Conservation (phyloP, 2,888 invertebrate species). For the Microplitis manilae region DNA sequence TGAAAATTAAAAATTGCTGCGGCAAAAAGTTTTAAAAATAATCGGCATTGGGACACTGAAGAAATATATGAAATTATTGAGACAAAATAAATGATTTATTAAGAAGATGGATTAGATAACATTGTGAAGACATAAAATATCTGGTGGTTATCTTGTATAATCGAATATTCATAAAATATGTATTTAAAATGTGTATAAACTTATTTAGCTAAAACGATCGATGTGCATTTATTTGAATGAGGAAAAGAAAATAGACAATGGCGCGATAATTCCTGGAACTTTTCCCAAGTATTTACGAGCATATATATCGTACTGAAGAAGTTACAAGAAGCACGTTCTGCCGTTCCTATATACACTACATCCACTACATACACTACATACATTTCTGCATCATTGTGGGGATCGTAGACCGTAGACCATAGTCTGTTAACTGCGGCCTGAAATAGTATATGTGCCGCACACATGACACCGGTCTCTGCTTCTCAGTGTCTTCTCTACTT, state of each 20-base stretch:
- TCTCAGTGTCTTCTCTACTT: slow-evolving; percentile 3
- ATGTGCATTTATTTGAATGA: slow-evolving; percentile 25
- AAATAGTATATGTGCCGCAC: slow-evolving; percentile 3
- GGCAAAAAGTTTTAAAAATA: no score
- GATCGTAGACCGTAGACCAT: background rate
- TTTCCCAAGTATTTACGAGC: slow-evolving; percentile 44
- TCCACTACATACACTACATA: background rate
- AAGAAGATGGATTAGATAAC: background rate
- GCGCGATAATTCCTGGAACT: slow-evolving; percentile 46
- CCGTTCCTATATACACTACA: background rate
- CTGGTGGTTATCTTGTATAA: background rate
- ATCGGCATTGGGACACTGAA: no score
- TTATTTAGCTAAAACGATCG: slow-evolving; percentile 17
- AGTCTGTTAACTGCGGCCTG: background rate
- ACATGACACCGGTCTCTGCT: slow-evolving; percentile 16
- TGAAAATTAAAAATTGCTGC: no score
- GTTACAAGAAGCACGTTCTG: slow-evolving; percentile 41
- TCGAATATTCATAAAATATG: slow-evolving; percentile 2
- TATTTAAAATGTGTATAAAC: background rate
- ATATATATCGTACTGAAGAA: slow-evolving; percentile 33
- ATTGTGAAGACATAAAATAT: background rate
- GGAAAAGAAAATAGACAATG: slow-evolving; percentile 40
- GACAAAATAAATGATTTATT: no score
- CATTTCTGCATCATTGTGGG: background rate
- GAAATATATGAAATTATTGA: no score